Evolutionary conservation across 2,888 invertebrate genomes (phyloP), one percentile per base, ranked within the genome.

Genomic region (Drosophila anceps): DNA sequence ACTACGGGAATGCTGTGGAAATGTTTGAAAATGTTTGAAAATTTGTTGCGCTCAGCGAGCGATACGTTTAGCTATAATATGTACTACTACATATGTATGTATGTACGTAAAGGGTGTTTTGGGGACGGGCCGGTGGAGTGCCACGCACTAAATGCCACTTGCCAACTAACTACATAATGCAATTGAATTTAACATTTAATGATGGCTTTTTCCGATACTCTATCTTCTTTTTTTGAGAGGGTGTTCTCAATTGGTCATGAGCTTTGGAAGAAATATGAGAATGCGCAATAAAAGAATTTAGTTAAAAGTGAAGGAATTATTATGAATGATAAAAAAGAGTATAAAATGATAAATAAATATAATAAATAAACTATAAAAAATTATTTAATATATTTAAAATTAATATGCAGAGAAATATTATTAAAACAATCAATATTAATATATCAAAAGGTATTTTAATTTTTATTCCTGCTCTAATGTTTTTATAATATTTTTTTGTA

Each of bases 131-230:
- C 54, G 1, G 18, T 48, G 31, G 18, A n/a, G 15, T 13, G 41
- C 29, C 27, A 20, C 44, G 12, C 37, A 31, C 51, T 33, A 48
- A 66, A 54, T 61, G 64, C 68, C 65, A 79, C 75, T 84, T 73
- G 69, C 71, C 48, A 50, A 50, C 29, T 58, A 70, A 54, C 35
- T 80, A 69, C 69, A 88, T 81, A 76, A 85, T 88, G 73, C 72
- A 90, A 90, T 88, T 86, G 77, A 72, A 79, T 88, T 85, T 79
- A 72, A 79, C 83, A 81, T 77, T 74, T 71, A 79, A 79, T 86
- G 65, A 76, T 68, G 29, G 48, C 37, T 29, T 51, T 65, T 48
- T 44, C 27, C n/a, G 24, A 10, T n/a, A 53, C 37, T 9, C 54
- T 54, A 35, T n/a, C 15, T n/a, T 0, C 10, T 8, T 39, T 6